A percentile compares a stretch with the other conserved stretches of the same genome.
These are phyloP conservation scores for Halictus quadricinctus DNA, from an alignment of 2,888 invertebrate genomes.

Conservation along the genomic window DNA sequence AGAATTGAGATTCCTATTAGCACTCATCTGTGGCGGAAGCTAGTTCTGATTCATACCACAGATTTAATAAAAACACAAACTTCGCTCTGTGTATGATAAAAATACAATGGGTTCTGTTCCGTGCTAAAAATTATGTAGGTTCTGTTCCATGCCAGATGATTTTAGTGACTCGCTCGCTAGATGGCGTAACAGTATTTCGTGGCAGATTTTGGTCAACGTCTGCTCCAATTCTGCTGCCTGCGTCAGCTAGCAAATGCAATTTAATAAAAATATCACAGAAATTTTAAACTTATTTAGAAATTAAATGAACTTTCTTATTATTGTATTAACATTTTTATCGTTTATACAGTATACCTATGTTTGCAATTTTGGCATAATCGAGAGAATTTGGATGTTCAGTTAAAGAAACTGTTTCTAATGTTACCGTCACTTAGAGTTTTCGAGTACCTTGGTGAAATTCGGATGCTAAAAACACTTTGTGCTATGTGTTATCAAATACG, in stretches of 20 bases:
- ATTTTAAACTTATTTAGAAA: not conserved
- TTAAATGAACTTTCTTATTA: not conserved
- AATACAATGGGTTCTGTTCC: too few species aligned
- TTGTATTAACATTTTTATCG: not conserved
- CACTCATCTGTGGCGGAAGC: too few species aligned
- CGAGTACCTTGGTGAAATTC: constrained; percentile 69
- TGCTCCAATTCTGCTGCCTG: too few species aligned
- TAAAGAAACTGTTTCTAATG: constrained; percentile 58
- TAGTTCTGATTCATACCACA: too few species aligned
- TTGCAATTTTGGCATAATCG: constrained; percentile 72
- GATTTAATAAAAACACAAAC: too few species aligned
- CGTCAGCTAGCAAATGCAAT: not conserved
- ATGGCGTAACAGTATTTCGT: too few species aligned
- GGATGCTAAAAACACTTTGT: constrained; percentile 63
- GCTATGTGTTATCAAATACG: constrained; percentile 68
- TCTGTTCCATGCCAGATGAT: too few species aligned
- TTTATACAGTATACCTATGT: constrained; percentile 60
- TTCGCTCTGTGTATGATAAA: too few species aligned
- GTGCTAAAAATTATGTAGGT: too few species aligned
- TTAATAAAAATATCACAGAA: not conserved
- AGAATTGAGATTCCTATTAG: too few species aligned
- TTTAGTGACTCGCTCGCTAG: too few species aligned
- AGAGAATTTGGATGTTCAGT: constrained; percentile 64
- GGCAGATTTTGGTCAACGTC: too few species aligned
- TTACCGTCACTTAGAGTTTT: constrained; percentile 63